A percentile compares a stretch with the other conserved stretches of the same genome.
These are phyloP conservation scores for Gandaritis pyraliata DNA, from an alignment of 2,888 invertebrate genomes.

Conservation along the genomic window DNA sequence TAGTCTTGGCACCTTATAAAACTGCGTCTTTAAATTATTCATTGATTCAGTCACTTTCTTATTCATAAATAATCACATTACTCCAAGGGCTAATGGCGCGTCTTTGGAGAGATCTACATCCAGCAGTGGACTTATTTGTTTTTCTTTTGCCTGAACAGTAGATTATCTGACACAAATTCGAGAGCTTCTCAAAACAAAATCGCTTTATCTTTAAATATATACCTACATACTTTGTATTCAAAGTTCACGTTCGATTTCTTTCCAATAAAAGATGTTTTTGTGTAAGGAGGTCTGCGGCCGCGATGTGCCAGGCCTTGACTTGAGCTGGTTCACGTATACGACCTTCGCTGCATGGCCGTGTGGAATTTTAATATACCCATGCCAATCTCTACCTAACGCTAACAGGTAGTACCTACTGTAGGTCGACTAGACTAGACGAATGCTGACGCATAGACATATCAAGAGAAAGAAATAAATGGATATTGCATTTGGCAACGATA, in stretches of 20 bases:
- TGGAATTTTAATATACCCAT: constrained; percentile 50
- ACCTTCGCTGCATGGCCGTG: constrained; percentile 45
- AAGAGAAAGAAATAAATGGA: neutral
- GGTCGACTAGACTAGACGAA: neutral
- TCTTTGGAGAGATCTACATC: too few relatives aligned
- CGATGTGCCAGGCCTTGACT: constrained; percentile 40
- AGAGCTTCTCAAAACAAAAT: neutral
- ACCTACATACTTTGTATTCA: constrained; percentile 35
- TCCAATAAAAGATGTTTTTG: constrained; percentile 31
- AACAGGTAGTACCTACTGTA: constrained; percentile 11
- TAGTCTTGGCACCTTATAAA: constrained; percentile 7
- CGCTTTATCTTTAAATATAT: constrained; percentile 10
- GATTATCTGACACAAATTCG: neutral
- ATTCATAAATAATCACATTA: neutral
- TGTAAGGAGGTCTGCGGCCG: constrained; percentile 36
- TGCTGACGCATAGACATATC: too few relatives aligned
- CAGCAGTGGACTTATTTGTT: too few relatives aligned
- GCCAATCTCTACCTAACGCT: constrained; percentile 33
- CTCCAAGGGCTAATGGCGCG: too few relatives aligned
- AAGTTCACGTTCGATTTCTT: constrained; percentile 20
- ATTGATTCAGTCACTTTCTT: constrained; percentile 2
- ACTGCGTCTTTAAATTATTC: constrained; percentile 9
- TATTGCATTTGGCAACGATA: neutral
- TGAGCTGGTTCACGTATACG: constrained; percentile 47
- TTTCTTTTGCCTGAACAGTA: neutral